Evolutionary conservation across 2,888 invertebrate species (phyloP), one percentile per base, ranked within the genome.

Genomic region (Ennomos quercinarius): DNA sequence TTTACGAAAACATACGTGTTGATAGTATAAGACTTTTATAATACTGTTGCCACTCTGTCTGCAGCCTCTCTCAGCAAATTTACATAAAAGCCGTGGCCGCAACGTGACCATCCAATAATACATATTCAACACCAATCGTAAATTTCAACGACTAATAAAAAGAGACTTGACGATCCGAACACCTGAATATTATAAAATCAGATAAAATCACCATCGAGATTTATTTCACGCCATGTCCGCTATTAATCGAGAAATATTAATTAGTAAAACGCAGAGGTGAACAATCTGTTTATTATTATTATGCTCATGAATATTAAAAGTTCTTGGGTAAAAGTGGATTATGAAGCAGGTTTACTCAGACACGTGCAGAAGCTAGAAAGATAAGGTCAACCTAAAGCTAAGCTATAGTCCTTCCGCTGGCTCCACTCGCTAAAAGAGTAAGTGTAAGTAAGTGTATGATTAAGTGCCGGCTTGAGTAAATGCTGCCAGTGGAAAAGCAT

Each of bases 11-110:
- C 38, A 63, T 58, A 68, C 66, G 65, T 61, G 63, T 57, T 63
- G 63, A 70, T 72, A 55, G 45, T 49, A 47, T 56, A 43, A 54
- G 60, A 61, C 60, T 72, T 74, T 71, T 67, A 66, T 68, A 73
- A 68, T 64, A 70, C 66, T 47, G 88, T 82, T 86, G 90, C 91
- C 91, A 89, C 77, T 80, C 86, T 87, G 91, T 91, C 91, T 91
- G 83, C 80, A 83, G 63, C 69, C 71, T 75, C 81, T 68, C 64
- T 67, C 64, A 63, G 61, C 52, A 68, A 72, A 87, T 89, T 89
- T 76, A 77, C 86, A 89, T 89, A 87, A 80, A 72, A 71, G 73
- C 73, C 78, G 76, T 74, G 78, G 60, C 65, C 68, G 64, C 78
- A 80, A 84, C 86, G 82, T 87, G 86, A 87, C 79, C 76, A 66